Conservation (phyloP, 2,113 vertebrate species). For the Odocoileus virginianus region DNA sequence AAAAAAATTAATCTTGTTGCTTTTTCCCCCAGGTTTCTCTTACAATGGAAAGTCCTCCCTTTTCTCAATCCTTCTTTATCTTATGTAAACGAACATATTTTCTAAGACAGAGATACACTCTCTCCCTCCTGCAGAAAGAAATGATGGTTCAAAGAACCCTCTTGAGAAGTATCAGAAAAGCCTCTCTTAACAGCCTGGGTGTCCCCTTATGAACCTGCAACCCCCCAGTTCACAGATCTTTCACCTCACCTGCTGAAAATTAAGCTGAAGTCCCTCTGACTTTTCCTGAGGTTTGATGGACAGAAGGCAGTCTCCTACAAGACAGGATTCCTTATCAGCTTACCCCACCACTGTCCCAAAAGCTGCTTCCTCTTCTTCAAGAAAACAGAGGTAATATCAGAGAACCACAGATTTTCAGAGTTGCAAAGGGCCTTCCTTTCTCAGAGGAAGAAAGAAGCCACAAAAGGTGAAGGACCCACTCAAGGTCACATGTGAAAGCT, state of each 20-base stretch:
- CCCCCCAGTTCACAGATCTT: not conserved
- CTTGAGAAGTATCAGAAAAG: not conserved
- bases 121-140: not conserved
- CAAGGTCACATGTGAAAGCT: not conserved
- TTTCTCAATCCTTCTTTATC: not conserved
- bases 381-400: not conserved
- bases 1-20: not conserved
- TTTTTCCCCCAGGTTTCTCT: not conserved
- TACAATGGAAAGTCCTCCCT: not conserved
- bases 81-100: not conserved
- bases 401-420: not conserved
- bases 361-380: not conserved
- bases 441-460: not conserved
- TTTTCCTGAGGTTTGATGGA: constrained; percentile 89
- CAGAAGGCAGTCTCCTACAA: constrained; percentile 91
- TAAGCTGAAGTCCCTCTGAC: constrained; percentile 91
- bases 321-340: not conserved
- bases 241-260: constrained; percentile 92
- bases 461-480: not conserved
- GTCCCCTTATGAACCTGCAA: not conserved
- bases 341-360: not conserved
- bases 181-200: not conserved
- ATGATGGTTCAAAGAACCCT: not conserved
- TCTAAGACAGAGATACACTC: not conserved
- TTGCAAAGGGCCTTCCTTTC: not conserved